Conservation (phyloP, 2,888 invertebrate genomes). For the Nycteola revayana region DNA sequence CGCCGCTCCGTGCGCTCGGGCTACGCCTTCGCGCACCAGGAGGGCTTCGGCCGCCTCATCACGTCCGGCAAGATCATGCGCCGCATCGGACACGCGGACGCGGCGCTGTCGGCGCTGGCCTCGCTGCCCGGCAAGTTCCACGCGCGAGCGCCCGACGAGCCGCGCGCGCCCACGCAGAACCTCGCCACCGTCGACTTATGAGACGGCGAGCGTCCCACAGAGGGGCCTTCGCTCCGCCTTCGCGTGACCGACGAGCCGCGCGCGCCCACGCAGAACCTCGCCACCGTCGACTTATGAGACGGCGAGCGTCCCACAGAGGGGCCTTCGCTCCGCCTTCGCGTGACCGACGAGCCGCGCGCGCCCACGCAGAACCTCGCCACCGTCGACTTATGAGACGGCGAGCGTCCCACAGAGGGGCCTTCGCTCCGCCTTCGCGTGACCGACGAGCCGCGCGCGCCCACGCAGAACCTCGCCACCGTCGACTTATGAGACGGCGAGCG, state of each 20-base stretch:
- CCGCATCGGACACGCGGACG: conserved; percentile 89
- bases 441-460: conserved; percentile 84
- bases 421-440: conserved; percentile 89
- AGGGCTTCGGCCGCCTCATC: conserved; percentile 85
- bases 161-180: conserved; percentile 86
- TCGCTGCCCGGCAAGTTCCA: conserved; percentile 82
- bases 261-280: conserved; percentile 87
- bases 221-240: conserved; percentile 85
- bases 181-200: conserved; percentile 88
- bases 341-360: conserved; percentile 85
- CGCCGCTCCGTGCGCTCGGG: conserved; percentile 96
- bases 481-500: conserved; percentile 79
- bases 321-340: conserved; percentile 87
- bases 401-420: too few species aligned
- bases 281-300: conserved; percentile 86
- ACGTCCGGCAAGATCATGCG: conserved; percentile 98
- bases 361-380: conserved; percentile 89
- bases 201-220: conserved; percentile 34
- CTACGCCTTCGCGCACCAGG: conserved; percentile 98
- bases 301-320: too few species aligned
- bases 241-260: conserved; percentile 87
- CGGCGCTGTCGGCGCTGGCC: conserved; percentile 84
- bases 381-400: conserved; percentile 83
- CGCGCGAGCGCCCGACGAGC: conserved; percentile 88
- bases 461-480: conserved; percentile 88